A percentile compares a stretch with the other conserved stretches of the same genome.
phyloP scores from a whole-genome alignment of 2,888 invertebrate genomes.

The Cantharis nigra region DNA sequence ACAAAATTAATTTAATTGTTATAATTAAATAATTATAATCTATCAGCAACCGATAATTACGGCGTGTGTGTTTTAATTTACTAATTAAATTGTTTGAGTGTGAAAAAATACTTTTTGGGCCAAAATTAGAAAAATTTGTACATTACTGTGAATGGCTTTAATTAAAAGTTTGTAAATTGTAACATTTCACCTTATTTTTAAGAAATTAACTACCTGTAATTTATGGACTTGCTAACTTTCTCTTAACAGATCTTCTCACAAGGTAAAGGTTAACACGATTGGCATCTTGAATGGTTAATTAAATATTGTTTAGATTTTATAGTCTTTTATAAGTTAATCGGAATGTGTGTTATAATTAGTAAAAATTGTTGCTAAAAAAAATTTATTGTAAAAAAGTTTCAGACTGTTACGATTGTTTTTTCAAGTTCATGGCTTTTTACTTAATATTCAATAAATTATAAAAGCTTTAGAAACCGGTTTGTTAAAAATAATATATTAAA shows the following conservation, averaged over 20 bases:
- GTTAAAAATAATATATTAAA: neutral
- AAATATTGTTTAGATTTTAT: neutral
- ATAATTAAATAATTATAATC: neutral
- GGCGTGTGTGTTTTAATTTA: neutral
- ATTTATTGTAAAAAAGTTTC: neutral
- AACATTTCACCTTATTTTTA: neutral
- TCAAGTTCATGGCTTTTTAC: neutral
- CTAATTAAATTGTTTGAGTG: neutral
- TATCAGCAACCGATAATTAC: neutral
- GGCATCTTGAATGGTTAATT: neutral
- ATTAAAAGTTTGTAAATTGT: neutral
- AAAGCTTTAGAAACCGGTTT: neutral
- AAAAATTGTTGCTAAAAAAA: neutral
- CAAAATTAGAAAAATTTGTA: neutral
- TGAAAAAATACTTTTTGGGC: neutral
- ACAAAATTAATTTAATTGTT: neutral
- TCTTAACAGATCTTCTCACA: constrained; percentile 6
- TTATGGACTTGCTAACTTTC: constrained; percentile 5
- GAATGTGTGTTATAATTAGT: neutral
- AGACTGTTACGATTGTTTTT: neutral
- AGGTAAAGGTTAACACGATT: constrained; percentile 12
- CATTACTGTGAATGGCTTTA: neutral
- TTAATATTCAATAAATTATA: neutral
- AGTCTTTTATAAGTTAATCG: neutral
- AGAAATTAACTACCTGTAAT: neutral